Base-by-base conservation (phyloP, 2,888 invertebrate genomes). In the Megaustenia siamemsis region DNA sequence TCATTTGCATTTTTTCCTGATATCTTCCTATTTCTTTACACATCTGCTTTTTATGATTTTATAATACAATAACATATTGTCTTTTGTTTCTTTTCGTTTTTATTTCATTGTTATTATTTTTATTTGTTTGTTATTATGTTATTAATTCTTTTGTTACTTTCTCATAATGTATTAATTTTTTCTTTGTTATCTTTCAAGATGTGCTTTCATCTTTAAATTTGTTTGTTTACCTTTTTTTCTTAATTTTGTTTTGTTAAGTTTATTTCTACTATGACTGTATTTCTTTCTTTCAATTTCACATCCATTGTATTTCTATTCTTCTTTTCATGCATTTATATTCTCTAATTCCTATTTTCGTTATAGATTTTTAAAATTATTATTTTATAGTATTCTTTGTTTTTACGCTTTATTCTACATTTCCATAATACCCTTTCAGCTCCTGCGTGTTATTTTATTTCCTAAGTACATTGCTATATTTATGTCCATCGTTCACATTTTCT, bases 221-320 rank as follows among this genome's bases (percentile, higher is more conserved):
- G 8, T 78, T 38, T 56, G 6, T 78, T 21, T 78, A 12, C 53
- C n/a, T 78, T 18, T 78, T 32, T 56, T 49, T 76, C 53, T 76
- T 49, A n/a, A 18, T 76, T 28, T 76, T 35, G 24, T 35, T 76
- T 28, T 76, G 21, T 24, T 66, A 21, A 15, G 40, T 73, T 56
- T 40, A 63, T 32, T 73, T 28, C 73, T 56, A 35, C 60, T 75
- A 35, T n/a, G 24, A 32, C 73, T 21, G 18, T 28, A 49, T 56
- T 24, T 53, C 38, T n/a, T 3, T 38, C 40, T 8, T 73, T 32
- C 73, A 8, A 63, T 40, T 60, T 21, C 71, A 66, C 38, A 12
- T 60, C 45, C 49, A 15, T 76, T 63, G 60, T 12, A 43, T 56
- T 82, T 32, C 68, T 63, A 45, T 6, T 80, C 68, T 80, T 32